Evolutionary conservation across 2,888 invertebrate species (phyloP).

Genomic region (Phyllotreta striolata): DNA sequence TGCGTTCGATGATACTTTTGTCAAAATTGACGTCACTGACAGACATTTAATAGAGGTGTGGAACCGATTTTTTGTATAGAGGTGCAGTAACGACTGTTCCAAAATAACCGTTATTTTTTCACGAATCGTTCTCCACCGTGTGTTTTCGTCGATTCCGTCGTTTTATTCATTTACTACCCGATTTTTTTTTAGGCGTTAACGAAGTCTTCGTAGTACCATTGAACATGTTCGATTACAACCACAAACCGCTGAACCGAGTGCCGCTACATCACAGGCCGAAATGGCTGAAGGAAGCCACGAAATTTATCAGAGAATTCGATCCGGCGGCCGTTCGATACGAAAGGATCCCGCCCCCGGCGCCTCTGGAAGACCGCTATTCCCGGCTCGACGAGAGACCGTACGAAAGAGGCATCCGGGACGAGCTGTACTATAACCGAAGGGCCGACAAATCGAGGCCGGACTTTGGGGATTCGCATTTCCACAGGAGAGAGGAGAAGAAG

Average conservation of each 20-base stretch:
- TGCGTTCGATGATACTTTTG: no score
- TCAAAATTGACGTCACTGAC: no score
- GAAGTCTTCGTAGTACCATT: conserved; percentile 69
- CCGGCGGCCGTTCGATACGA: conserved; percentile 45
- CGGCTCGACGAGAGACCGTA: neutral
- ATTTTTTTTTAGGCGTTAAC: conserved; percentile 49
- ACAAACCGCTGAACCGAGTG: conserved; percentile 64
- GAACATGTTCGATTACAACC: conserved; percentile 76
- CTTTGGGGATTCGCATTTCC: neutral
- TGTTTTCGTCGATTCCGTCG: neutral
- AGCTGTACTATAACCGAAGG: no score
- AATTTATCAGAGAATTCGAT: conserved; percentile 57
- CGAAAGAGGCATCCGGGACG: neutral
- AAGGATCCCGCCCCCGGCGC: conserved; percentile 30
- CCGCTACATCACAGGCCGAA: conserved; percentile 58
- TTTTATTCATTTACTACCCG: neutral
- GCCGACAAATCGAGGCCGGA: neutral
- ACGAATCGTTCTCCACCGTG: no score
- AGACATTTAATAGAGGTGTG: no score
- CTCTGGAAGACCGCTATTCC: neutral
- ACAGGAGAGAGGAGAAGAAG: conserved; percentile 18
- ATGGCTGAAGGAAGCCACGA: conserved; percentile 55
- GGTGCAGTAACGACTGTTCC: no score
- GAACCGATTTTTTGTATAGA: no score
- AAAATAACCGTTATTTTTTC: no score